Conservation (phyloP, 2,888 invertebrate genomes). For the Lepidocyrtoides sp. region DNA sequence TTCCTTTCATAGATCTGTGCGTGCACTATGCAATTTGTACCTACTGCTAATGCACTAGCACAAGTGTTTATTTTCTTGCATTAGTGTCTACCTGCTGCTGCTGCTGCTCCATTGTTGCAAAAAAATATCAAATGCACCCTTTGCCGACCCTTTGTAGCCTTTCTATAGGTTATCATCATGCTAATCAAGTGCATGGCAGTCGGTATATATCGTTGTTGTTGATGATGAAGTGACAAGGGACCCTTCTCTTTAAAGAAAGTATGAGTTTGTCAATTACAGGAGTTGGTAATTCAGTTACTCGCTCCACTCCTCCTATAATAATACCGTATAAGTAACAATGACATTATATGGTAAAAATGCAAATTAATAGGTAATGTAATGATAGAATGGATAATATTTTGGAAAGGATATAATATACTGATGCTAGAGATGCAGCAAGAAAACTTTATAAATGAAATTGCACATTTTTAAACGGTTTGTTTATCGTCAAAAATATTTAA, state of each 20-base stretch:
- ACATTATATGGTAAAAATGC: background rate
- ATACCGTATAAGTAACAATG: background rate
- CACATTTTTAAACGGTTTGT: background rate
- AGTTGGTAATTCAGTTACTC: too few relatives aligned
- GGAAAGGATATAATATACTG: background rate
- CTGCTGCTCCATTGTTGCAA: too few relatives aligned
- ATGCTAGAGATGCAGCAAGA: background rate
- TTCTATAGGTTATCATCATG: background rate
- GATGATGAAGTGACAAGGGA: too few relatives aligned
- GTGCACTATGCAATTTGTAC: background rate
- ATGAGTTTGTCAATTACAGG: too few relatives aligned
- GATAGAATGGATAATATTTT: slow-evolving; percentile 8
- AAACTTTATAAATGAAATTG: background rate
- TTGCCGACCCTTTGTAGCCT: background rate
- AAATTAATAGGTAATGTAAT: background rate
- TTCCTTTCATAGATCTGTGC: slow-evolving; percentile 16
- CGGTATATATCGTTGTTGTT: too few relatives aligned
- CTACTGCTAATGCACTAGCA: background rate
- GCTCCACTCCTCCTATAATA: too few relatives aligned
- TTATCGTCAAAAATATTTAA: slow-evolving; percentile 1
- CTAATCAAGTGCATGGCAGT: slow-evolving; percentile 7
- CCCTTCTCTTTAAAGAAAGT: too few relatives aligned
- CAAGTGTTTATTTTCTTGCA: too few relatives aligned
- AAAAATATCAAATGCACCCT: too few relatives aligned
- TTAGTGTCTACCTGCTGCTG: too few relatives aligned